Evolutionary conservation across 2,113 vertebrate genomes (phyloP).

Genomic region (Syngnathus typhle): DNA sequence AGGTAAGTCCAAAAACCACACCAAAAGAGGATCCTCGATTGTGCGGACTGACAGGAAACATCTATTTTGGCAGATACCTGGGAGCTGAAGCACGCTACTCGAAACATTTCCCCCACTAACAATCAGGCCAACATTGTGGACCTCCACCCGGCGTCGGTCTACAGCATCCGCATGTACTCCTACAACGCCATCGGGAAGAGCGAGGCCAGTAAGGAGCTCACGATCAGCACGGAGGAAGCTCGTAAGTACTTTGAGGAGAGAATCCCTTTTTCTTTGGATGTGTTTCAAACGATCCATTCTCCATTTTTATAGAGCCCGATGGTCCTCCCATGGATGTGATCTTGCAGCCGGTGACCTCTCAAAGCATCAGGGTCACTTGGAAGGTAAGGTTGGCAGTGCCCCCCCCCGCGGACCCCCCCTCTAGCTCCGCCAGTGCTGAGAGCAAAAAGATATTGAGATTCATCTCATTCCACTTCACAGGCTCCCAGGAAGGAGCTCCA

Average conservation of each 20-base stretch:
- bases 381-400: constrained; percentile 72
- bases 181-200: constrained; percentile 96
- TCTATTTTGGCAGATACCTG: constrained; percentile 76
- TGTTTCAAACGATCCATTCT: background rate
- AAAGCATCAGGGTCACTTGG: constrained; percentile 98
- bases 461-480: constrained; percentile 54
- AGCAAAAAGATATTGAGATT: no score
- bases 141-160: constrained; percentile 90
- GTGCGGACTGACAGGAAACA: background rate
- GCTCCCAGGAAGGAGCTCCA: constrained; percentile 94
- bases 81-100: constrained; percentile 94
- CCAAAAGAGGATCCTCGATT: background rate
- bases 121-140: constrained; percentile 98
- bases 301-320: constrained; percentile 78
- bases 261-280: background rate
- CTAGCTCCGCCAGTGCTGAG: no score
- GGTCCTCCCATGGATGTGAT: constrained; percentile 95
- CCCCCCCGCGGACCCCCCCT: no score
- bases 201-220: constrained; percentile 95
- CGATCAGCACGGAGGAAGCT: constrained; percentile 94
- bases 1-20: constrained; percentile 59
- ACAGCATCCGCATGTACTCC: constrained; percentile 98
- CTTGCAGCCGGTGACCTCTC: constrained; percentile 89
- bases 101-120: constrained; percentile 95
- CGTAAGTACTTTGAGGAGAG: constrained; percentile 65